Conservation (phyloP, 1,140 invertebrate species). For the Macrobrachium nipponense region DNA sequence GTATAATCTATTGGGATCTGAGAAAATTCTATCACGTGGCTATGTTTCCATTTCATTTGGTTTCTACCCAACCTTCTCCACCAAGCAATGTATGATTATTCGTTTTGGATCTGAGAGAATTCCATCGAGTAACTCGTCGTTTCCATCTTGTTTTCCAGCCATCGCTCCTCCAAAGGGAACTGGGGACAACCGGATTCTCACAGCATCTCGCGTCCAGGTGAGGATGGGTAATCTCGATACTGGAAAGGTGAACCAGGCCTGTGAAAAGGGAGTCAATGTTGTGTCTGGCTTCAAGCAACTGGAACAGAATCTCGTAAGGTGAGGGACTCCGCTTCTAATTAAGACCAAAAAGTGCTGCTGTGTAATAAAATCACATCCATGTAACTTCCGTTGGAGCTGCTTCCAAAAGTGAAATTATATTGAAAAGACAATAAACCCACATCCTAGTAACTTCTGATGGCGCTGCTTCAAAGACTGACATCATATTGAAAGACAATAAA, state of each 20-base stretch:
- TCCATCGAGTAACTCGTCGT: background rate
- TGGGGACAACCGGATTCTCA: slow-evolving; percentile 15
- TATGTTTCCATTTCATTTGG: too few relatives aligned
- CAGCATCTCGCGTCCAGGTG: slow-evolving; percentile 3
- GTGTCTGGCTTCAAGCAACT: background rate
- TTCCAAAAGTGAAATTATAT: background rate
- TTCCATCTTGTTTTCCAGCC: background rate
- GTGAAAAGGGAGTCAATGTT: slow-evolving; percentile 2
- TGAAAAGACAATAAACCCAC: background rate
- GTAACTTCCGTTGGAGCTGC: background rate
- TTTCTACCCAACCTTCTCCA: too few relatives aligned
- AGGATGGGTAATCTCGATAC: background rate
- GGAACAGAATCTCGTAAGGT: slow-evolving; percentile 9
- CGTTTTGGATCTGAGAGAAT: background rate
- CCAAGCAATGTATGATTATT: too few relatives aligned
- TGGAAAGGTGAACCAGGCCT: slow-evolving; percentile 1
- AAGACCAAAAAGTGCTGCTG: too few relatives aligned
- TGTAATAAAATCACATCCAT: background rate
- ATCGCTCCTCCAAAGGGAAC: background rate
- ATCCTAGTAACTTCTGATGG: background rate
- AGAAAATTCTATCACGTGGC: too few relatives aligned
- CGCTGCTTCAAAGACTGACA: too few relatives aligned
- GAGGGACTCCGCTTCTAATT: background rate
- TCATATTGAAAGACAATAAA: too few relatives aligned
- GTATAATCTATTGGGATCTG: too few relatives aligned